A percentile compares a stretch with the other conserved stretches of the same genome.
Evolutionary conservation across 1,140 invertebrate genomes (phyloP).

Genomic region (Zaprionus ghesquierei): DNA sequence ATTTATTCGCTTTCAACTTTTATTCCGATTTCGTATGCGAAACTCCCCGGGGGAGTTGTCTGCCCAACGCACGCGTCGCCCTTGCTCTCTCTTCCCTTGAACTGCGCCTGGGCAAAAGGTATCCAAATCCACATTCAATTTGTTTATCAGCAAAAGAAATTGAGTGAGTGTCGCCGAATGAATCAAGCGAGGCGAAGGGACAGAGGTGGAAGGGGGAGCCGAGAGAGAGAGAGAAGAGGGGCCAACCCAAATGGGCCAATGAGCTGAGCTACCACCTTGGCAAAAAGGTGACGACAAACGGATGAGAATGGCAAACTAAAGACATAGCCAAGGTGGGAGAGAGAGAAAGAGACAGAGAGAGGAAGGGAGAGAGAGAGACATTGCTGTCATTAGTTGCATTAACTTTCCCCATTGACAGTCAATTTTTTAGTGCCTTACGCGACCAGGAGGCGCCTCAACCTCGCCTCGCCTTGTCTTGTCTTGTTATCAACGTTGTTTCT

Average conservation of each 20-base stretch:
- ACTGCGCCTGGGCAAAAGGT: not conserved
- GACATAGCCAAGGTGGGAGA: not conserved
- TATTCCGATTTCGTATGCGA: constrained; percentile 47
- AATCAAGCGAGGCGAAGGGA: constrained; percentile 51
- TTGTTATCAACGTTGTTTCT: not conserved
- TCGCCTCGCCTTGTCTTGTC: not conserved
- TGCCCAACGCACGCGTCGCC: not conserved
- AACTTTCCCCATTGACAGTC: constrained; percentile 72
- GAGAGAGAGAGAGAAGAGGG: not conserved
- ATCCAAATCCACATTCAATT: constrained; percentile 70
- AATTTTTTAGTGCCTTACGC: constrained; percentile 52
- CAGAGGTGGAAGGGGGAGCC: not conserved
- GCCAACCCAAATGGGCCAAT: constrained; percentile 10
- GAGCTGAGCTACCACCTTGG: constrained; percentile 4
- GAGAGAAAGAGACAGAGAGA: not conserved
- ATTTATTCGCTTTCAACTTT: constrained; percentile 78
- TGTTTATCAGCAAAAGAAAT: constrained; percentile 77
- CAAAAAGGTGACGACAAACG: constrained; percentile 19
- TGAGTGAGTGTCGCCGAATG: constrained; percentile 77
- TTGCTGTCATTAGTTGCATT: constrained; percentile 77
- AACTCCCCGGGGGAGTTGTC: constrained; percentile 40
- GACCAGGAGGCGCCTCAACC: not conserved
- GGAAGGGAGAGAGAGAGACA: constrained; percentile 22
- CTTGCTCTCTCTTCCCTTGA: no score
- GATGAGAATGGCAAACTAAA: constrained; percentile 3